A percentile compares a stretch with the other conserved stretches of the same genome.
Conservation (phyloP, 2,113 vertebrate genomes). For the Fulica atra region DNA sequence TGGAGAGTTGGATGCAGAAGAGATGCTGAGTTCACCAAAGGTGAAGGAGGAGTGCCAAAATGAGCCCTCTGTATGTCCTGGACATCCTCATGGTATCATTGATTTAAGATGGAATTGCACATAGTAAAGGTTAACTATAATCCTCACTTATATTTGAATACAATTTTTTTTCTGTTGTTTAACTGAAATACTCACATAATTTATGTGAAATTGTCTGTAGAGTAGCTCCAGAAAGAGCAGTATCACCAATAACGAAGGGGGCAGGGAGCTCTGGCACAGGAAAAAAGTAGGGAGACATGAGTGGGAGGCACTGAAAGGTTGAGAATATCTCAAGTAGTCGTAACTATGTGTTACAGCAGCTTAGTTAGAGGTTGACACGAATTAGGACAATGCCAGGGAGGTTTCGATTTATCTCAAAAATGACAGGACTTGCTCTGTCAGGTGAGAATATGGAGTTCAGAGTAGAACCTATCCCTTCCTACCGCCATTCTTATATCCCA, state of each 20-base stretch:
- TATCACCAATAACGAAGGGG: neutral
- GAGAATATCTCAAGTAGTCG: neutral
- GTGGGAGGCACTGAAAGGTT: neutral
- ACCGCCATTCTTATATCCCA: neutral
- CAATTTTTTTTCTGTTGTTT: neutral
- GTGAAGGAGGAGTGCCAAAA: neutral
- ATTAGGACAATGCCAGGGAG: neutral
- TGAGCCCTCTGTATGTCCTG: neutral
- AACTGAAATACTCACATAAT: neutral
- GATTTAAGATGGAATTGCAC: neutral
- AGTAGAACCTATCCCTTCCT: neutral
- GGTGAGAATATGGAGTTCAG: neutral
- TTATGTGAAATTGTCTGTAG: neutral
- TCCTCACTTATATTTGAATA: neutral
- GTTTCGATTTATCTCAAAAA: neutral
- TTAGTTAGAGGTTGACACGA: neutral
- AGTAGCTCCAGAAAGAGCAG: neutral
- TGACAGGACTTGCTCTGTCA: neutral
- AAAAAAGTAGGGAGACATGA: neutral
- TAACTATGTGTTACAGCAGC: neutral
- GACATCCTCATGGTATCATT: neutral
- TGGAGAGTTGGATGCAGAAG: neutral
- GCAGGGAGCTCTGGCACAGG: neutral
- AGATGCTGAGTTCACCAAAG: neutral
- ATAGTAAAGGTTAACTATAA: neutral